phyloP scores from a whole-genome alignment of 2,797 vertebrate genomes.

The Todus mexicanus region DNA sequence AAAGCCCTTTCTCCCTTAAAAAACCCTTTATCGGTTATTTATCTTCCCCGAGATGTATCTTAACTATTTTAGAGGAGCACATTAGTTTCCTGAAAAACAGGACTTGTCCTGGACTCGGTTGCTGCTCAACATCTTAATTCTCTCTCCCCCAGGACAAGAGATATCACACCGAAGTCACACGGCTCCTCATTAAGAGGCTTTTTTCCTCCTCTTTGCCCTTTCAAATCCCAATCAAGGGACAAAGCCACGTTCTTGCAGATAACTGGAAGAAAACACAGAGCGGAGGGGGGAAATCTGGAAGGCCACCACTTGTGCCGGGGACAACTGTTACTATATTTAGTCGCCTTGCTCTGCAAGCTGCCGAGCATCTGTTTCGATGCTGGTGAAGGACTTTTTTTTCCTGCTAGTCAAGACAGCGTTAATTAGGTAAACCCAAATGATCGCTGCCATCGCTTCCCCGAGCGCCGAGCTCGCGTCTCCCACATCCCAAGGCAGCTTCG shows the following conservation, averaged over 20 bases:
- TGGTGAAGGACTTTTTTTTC: neutral
- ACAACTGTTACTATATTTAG: conserved; percentile 62
- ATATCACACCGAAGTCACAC: neutral
- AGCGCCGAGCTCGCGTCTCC: neutral
- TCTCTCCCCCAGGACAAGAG: neutral
- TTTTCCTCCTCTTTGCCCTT: conserved; percentile 42
- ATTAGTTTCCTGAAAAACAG: neutral
- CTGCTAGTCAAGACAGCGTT: neutral
- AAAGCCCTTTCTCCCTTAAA: neutral
- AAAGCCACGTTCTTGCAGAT: neutral
- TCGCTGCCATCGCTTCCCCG: neutral
- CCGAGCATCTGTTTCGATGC: conserved; percentile 20
- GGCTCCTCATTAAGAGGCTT: conserved; percentile 1
- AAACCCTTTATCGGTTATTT: neutral
- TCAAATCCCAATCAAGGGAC: neutral
- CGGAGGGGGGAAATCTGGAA: neutral
- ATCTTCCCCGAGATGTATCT: neutral
- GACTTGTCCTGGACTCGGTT: neutral
- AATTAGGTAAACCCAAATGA: conserved; percentile 25
- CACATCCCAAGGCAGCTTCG: neutral
- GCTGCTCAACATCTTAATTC: neutral
- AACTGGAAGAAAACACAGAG: neutral
- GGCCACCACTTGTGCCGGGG: conserved; percentile 20
- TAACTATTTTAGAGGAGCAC: neutral
- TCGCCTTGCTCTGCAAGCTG: conserved; percentile 36